Percentiles rank a stretch among this genome's conserved stretches.
These are phyloP conservation scores for Triplophysa siluroides DNA, from an alignment of 2,113 vertebrate species.

Conservation along the genomic window DNA sequence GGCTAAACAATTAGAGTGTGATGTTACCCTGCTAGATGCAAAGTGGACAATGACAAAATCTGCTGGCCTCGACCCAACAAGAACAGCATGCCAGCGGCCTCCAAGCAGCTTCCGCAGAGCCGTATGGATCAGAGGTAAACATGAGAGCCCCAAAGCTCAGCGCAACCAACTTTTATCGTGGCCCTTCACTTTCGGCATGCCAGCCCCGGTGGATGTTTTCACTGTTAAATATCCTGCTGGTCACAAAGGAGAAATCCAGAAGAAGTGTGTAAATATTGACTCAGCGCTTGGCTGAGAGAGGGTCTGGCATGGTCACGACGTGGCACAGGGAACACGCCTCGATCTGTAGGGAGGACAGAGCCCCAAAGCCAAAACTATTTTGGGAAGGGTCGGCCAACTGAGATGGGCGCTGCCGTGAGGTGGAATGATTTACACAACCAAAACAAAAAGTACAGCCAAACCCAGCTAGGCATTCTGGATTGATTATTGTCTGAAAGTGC, in stretches of 20 bases:
- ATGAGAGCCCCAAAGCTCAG: neutral
- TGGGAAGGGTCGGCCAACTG: constrained; percentile 48
- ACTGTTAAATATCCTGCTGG: constrained; percentile 30
- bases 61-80: neutral
- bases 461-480: constrained; percentile 13
- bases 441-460: constrained; percentile 32
- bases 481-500: neutral
- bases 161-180: neutral
- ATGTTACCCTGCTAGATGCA: neutral
- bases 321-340: constrained; percentile 25
- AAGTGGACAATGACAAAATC: neutral
- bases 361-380: constrained; percentile 50
- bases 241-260: constrained; percentile 2
- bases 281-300: constrained; percentile 41
- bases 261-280: constrained; percentile 50
- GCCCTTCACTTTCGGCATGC: neutral
- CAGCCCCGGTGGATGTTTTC: constrained; percentile 4
- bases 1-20: neutral
- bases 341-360: constrained; percentile 24
- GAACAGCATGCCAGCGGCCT: neutral
- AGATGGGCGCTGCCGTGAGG: constrained; percentile 35
- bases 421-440: constrained; percentile 34
- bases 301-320: constrained; percentile 27
- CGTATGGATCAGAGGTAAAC: neutral
- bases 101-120: neutral